phyloP scores from a whole-genome alignment of 2,888 invertebrate genomes.

The Helicoverpa assulta region DNA sequence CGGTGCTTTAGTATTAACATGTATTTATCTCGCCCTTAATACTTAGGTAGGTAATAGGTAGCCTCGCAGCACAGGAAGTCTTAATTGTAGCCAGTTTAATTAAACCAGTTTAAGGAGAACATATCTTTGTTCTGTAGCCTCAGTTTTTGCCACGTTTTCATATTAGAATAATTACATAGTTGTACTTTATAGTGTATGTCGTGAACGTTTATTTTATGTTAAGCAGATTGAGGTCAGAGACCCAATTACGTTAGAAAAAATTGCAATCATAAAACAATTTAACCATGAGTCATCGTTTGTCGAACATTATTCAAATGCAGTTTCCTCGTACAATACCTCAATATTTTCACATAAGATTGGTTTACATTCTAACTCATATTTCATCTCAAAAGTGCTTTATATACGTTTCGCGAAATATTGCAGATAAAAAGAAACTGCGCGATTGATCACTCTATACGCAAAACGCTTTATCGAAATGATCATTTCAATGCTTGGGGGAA shows the following conservation, averaged over 20 bases:
- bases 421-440: constrained; percentile 26
- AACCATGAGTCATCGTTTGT: constrained; percentile 55
- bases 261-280: constrained; percentile 33
- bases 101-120: constrained; percentile 73
- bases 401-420: constrained; percentile 35
- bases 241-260: constrained; percentile 63
- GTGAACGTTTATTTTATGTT: constrained; percentile 36
- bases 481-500: constrained; percentile 50
- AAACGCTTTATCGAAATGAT: constrained; percentile 40
- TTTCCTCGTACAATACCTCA: constrained; percentile 33
- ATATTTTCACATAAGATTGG: constrained; percentile 36
- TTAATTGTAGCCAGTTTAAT: constrained; percentile 77
- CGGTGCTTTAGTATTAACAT: constrained; percentile 38
- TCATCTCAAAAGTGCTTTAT: constrained; percentile 23
- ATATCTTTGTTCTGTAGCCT: constrained; percentile 65
- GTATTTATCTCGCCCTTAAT: constrained; percentile 52
- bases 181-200: constrained; percentile 37
- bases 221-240: constrained; percentile 62
- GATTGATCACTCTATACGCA: constrained; percentile 36
- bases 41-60: constrained; percentile 47
- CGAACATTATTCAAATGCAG: constrained; percentile 20
- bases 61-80: constrained; percentile 78
- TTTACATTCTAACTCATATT: constrained; percentile 24
- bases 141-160: constrained; percentile 46
- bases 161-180: constrained; percentile 43